A percentile compares a stretch with the other conserved stretches of the same genome.
These are phyloP conservation scores for Eutrigla gurnardus DNA, from an alignment of 2,797 vertebrate genomes.

Conservation along the genomic window DNA sequence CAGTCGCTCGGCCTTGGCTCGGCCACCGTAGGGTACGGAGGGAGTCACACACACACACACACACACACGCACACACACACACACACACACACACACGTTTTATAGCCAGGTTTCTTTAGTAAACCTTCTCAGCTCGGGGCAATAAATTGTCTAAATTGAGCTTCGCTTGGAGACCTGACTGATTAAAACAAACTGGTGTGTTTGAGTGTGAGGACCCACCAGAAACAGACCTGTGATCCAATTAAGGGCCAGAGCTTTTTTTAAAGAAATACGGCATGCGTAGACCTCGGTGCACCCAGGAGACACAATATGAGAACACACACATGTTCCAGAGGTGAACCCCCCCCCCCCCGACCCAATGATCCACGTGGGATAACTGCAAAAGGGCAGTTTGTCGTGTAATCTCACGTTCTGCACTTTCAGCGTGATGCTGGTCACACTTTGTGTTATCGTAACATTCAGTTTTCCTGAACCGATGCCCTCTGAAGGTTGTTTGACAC, in stretches of 20 bases:
- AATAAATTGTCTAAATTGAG: slow-evolving; percentile 78
- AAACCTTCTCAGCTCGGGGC: slow-evolving; percentile 70
- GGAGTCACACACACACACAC: slow-evolving; percentile 59
- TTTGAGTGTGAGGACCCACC: slow-evolving; percentile 77
- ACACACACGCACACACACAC: too few species aligned
- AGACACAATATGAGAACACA: slow-evolving; percentile 26
- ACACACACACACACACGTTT: slow-evolving; percentile 52
- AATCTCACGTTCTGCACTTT: slow-evolving; percentile 3
- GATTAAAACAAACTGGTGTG: slow-evolving; percentile 79
- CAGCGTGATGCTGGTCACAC: background rate
- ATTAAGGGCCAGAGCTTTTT: slow-evolving; percentile 63
- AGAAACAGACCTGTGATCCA: slow-evolving; percentile 76
- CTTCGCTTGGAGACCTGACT: slow-evolving; percentile 73
- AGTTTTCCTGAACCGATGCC: background rate
- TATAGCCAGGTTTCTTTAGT: slow-evolving; percentile 63
- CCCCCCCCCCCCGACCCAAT: background rate
- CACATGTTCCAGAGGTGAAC: slow-evolving; percentile 44
- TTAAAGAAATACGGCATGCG: slow-evolving; percentile 59
- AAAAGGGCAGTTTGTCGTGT: slow-evolving; percentile 13
- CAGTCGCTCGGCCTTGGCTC: slow-evolving; percentile 74
- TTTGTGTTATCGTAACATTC: background rate
- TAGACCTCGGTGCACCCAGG: slow-evolving; percentile 47
- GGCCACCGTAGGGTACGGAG: slow-evolving; percentile 61
- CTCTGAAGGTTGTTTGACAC: background rate
- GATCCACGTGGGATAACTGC: slow-evolving; percentile 8